phyloP scores from a whole-genome alignment of 2,113 vertebrate species.

The Cyprinodon variegatus region DNA sequence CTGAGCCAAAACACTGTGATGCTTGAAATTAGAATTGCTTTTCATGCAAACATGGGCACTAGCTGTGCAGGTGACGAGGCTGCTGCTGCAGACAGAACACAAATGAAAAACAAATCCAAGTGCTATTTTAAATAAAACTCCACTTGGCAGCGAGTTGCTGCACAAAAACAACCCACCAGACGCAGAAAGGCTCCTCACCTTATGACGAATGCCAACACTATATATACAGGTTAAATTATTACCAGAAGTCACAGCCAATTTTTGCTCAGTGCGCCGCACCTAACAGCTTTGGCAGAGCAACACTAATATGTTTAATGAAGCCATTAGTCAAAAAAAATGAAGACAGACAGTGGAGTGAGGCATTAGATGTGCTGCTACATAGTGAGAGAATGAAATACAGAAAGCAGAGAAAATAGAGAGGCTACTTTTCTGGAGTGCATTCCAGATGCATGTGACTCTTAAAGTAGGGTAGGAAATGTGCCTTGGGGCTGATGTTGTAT shows the following conservation, averaged over 20 bases:
- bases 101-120: slow-evolving; percentile 66
- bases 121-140: slow-evolving; percentile 68
- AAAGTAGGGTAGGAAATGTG: slow-evolving; percentile 21
- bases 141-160: slow-evolving; percentile 37
- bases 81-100: slow-evolving; percentile 48
- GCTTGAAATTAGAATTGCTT: slow-evolving; percentile 78
- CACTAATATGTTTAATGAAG: slow-evolving; percentile 76
- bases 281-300: slow-evolving; percentile 65
- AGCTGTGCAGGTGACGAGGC: slow-evolving; percentile 71
- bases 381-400: not conserved
- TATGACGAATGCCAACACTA: slow-evolving; percentile 36
- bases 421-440: slow-evolving; percentile 39
- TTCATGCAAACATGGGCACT: slow-evolving; percentile 69
- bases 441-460: slow-evolving; percentile 42
- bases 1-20: slow-evolving; percentile 70
- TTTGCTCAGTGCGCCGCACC: slow-evolving; percentile 39
- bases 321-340: slow-evolving; percentile 73
- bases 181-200: slow-evolving; percentile 16
- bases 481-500: slow-evolving; percentile 23
- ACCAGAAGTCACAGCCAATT: slow-evolving; percentile 46
- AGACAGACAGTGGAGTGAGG: slow-evolving; percentile 69
- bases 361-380: slow-evolving; percentile 44
- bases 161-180: slow-evolving; percentile 35
- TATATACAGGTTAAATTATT: slow-evolving; percentile 62
- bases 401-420: not conserved